phyloP scores from a whole-genome alignment of 2,113 vertebrate species.

The Willisornis vidua region DNA sequence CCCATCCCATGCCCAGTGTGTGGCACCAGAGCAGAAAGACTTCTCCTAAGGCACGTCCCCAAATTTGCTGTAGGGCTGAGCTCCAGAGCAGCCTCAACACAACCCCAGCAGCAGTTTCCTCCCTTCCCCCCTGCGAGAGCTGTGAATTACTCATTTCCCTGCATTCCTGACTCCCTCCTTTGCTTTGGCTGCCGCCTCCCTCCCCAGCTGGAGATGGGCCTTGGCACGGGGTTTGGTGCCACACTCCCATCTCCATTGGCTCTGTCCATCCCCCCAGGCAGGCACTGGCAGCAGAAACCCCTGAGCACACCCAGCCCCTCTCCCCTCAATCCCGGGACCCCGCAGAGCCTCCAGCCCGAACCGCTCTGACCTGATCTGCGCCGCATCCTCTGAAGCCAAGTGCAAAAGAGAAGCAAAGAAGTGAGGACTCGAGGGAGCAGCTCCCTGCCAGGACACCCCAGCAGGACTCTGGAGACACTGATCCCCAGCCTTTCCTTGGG shows the following conservation, averaged over 20 bases:
- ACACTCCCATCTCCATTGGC: neutral
- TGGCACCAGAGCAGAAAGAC: neutral
- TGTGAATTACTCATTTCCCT: neutral
- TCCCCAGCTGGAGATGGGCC: neutral
- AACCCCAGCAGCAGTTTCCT: neutral
- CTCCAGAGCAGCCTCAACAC: rapidly evolving
- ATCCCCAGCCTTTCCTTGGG: neutral
- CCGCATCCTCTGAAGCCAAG: slow-evolving; percentile 78
- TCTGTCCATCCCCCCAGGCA: neutral
- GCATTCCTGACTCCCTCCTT: neutral
- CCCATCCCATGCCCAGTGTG: rapidly evolving
- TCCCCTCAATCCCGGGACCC: neutral
- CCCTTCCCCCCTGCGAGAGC: neutral
- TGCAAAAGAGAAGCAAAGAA: slow-evolving; percentile 78
- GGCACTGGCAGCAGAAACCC: slow-evolving; percentile 42
- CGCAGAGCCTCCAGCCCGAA: neutral
- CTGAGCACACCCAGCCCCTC: slow-evolving; percentile 8
- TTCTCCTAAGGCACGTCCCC: neutral
- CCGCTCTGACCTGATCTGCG: slow-evolving; percentile 73
- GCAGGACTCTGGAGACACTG: neutral
- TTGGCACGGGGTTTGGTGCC: rapidly evolving
- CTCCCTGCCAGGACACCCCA: neutral
- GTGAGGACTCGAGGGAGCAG: slow-evolving; percentile 45
- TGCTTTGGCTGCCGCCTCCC: neutral
- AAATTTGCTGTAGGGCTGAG: neutral